These are phyloP conservation scores for Euwallacea fornicatus DNA, from an alignment of 1,140 invertebrate species.

Conservation along the genomic window DNA sequence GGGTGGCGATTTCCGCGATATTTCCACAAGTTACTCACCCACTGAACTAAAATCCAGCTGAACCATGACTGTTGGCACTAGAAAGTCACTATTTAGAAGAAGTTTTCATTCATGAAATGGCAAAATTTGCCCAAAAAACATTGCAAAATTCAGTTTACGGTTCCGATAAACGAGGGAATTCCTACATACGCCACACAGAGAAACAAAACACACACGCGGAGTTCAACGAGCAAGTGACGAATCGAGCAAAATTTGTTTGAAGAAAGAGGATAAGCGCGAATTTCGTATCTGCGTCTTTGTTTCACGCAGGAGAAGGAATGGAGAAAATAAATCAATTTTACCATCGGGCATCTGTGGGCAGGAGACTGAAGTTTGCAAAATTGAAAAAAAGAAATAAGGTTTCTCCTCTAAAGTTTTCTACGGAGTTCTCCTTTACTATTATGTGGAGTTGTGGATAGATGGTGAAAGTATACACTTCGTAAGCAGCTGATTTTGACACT, in stretches of 20 bases:
- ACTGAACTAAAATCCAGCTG: slow-evolving; percentile 48
- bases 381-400: too few relatives aligned
- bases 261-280: neutral
- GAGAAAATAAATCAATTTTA: too few relatives aligned
- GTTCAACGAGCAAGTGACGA: slow-evolving; percentile 20
- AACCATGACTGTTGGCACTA: slow-evolving; percentile 42
- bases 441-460: too few relatives aligned
- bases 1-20: slow-evolving; percentile 36
- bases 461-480: too few relatives aligned
- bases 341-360: too few relatives aligned
- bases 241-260: neutral
- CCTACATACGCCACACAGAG: slow-evolving; percentile 6
- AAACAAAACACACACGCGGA: slow-evolving; percentile 20
- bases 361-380: too few relatives aligned
- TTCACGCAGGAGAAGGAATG: too few relatives aligned
- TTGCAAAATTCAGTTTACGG: slow-evolving; percentile 28
- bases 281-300: too few relatives aligned
- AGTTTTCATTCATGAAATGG: slow-evolving; percentile 47
- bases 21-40: slow-evolving; percentile 45
- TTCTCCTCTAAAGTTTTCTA: too few relatives aligned
- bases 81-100: slow-evolving; percentile 28
- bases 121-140: neutral
- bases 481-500: too few relatives aligned
- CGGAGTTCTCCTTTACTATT: too few relatives aligned
- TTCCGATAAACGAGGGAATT: slow-evolving; percentile 13